Conservation (phyloP, 2,797 vertebrate genomes). For the Alca torda region DNA sequence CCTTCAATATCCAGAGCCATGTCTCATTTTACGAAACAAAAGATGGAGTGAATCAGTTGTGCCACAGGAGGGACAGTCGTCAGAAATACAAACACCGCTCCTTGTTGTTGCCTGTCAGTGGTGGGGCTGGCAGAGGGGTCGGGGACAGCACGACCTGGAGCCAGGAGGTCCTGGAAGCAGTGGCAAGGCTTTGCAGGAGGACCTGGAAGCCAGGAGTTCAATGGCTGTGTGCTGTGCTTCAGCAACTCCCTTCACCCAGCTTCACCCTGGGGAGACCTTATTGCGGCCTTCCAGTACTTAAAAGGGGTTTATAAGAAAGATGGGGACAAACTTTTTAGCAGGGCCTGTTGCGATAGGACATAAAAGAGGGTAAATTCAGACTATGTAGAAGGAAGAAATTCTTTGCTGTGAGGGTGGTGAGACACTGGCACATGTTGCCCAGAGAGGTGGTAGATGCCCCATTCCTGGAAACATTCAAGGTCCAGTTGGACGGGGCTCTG, state of each 20-base stretch:
- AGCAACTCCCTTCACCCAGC: not conserved
- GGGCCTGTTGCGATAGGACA: not conserved
- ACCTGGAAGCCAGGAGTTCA: not conserved
- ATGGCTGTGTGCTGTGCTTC: not conserved
- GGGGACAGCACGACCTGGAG: fast-evolving
- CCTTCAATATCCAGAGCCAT: not conserved
- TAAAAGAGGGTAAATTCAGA: not conserved
- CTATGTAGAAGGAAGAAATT: not conserved
- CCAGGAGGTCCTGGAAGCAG: not conserved
- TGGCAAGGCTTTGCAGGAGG: not conserved
- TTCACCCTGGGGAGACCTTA: not conserved
- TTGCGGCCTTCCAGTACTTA: not conserved
- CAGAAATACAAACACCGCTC: not conserved
- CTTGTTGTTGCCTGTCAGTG: not conserved
- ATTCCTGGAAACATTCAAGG: not conserved
- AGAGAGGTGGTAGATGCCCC: not conserved
- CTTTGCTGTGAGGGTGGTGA: not conserved
- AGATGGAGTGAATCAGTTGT: not conserved
- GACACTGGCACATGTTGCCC: not conserved
- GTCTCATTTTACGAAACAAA: not conserved
- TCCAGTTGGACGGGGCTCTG: not conserved
- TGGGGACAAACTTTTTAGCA: not conserved
- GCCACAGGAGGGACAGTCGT: not conserved
- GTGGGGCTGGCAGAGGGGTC: not conserved
- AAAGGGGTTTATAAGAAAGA: not conserved